Evolutionary conservation across 2,888 invertebrate species (phyloP).

Genomic region (Bombylius discolor): DNA sequence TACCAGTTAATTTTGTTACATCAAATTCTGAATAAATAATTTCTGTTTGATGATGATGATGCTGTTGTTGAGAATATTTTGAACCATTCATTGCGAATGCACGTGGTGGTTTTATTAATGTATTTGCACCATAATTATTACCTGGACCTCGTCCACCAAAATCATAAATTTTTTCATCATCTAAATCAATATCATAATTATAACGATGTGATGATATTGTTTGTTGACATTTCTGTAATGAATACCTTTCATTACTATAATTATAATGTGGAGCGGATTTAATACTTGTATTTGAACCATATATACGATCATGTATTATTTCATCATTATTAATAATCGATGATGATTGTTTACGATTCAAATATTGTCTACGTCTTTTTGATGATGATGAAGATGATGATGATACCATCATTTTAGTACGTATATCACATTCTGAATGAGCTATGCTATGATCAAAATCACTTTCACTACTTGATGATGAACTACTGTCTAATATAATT

Average conservation of each 20-base stretch:
- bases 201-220: slow-evolving; percentile 17
- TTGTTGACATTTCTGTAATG: slow-evolving; percentile 12
- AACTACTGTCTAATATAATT: slow-evolving; percentile 40
- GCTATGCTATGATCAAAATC: slow-evolving; percentile 36
- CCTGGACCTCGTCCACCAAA: slow-evolving; percentile 30
- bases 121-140: slow-evolving; percentile 22
- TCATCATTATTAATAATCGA: slow-evolving; percentile 10
- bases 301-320: slow-evolving; percentile 28
- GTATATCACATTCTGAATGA: slow-evolving; percentile 44
- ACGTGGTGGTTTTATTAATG: slow-evolving; percentile 20
- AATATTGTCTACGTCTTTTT: slow-evolving; percentile 28
- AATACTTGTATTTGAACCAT: slow-evolving; percentile 38
- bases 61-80: slow-evolving; percentile 1
- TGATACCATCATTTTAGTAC: slow-evolving; percentile 25
- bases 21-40: slow-evolving; percentile 34
- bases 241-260: slow-evolving; percentile 19
- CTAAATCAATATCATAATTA: slow-evolving; percentile 13
- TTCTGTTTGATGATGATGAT: slow-evolving; percentile 12
- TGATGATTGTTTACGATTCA: slow-evolving; percentile 28
- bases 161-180: slow-evolving; percentile 33
- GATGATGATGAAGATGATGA: slow-evolving; percentile 18
- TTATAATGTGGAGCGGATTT: slow-evolving; percentile 39
- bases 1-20: slow-evolving; percentile 36
- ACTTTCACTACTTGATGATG: slow-evolving; percentile 42
- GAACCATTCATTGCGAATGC: slow-evolving; percentile 20